Evolutionary conservation across 1,140 invertebrate species (phyloP), one percentile per base, ranked within the genome.

Genomic region (Heliconius eleuchia): DNA sequence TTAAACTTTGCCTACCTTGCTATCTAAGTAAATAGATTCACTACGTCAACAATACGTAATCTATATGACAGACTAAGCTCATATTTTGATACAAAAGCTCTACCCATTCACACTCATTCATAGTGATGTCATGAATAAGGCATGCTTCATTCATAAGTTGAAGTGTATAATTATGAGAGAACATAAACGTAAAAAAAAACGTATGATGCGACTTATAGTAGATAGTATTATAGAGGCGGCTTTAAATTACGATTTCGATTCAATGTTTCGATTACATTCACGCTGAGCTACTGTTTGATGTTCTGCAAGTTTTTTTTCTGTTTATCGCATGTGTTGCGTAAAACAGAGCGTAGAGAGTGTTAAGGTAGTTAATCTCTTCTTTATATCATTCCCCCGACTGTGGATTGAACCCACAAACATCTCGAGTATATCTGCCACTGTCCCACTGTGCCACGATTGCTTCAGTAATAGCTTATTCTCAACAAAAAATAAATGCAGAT

Each of bases 121-220:
- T 60, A 60, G 57, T 66, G 60, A 66, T 66, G 60, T 66, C 60
- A 66, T 66, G 60, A 66, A 66, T 66, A 66, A 66, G n/a, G 60
- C 60, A 66, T 66, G 60, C 13, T 66, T 30, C 60, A 66, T 66
- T 66, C 60, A 66, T 66, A 66, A 66, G 27, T 66, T 66, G 60
- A 66, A 66, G 60, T 66, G 60, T 66, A 66, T 66, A 66, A 66
- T 66, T 66, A 66, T 66, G 60, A 30, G 60, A 13, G 60, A 66
- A 66, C 27, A 30, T 30, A 66, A 66, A 66, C 55, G 27, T 66
- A 66, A 30, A 27, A 66, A 66, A 23, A 19, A 19, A 6, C n/a
- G n/a, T 66, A 66, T 66, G 60, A 27, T 30, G 60, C 23, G 60
- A 66, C 60, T 66, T 66, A 57, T 30, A 66, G n/a, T 57, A 66